Conservation (phyloP, 2,113 vertebrate genomes). For the Eurypyga helias region DNA sequence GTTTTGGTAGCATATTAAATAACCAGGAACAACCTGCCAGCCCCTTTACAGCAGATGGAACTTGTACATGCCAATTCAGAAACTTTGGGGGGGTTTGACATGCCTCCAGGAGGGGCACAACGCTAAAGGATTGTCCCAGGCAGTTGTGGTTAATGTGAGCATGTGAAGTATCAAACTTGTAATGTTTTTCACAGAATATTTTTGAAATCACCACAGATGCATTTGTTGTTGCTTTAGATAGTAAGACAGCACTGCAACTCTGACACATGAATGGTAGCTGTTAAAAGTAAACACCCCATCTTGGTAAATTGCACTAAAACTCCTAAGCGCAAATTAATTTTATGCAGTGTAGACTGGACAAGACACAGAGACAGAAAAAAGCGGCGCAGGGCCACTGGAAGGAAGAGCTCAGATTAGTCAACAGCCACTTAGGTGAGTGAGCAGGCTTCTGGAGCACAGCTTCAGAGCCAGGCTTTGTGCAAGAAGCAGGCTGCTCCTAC, state of each 20-base stretch:
- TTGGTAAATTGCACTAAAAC: not conserved
- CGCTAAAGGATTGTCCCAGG: not conserved
- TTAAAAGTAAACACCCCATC: not conserved
- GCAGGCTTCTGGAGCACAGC: not conserved
- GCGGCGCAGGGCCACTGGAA: not conserved
- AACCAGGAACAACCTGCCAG: not conserved
- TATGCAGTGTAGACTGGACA: not conserved
- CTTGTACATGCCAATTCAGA: not conserved
- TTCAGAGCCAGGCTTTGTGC: not conserved
- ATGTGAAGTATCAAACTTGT: not conserved
- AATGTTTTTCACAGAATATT: not conserved
- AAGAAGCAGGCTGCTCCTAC: not conserved
- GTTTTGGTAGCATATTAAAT: not conserved
- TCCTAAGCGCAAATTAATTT: not conserved
- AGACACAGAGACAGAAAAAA: not conserved
- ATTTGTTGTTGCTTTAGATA: not conserved
- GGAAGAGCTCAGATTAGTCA: not conserved
- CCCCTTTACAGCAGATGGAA: not conserved
- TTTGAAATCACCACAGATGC: not conserved
- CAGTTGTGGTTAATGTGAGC: not conserved
- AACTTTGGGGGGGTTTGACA: too few relatives aligned
- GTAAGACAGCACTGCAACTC: not conserved
- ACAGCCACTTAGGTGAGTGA: not conserved
- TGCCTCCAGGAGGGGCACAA: not conserved
- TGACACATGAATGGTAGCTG: not conserved